Evolutionary conservation across 1,140 invertebrate species (phyloP).

Genomic region (Formica selysi): DNA sequence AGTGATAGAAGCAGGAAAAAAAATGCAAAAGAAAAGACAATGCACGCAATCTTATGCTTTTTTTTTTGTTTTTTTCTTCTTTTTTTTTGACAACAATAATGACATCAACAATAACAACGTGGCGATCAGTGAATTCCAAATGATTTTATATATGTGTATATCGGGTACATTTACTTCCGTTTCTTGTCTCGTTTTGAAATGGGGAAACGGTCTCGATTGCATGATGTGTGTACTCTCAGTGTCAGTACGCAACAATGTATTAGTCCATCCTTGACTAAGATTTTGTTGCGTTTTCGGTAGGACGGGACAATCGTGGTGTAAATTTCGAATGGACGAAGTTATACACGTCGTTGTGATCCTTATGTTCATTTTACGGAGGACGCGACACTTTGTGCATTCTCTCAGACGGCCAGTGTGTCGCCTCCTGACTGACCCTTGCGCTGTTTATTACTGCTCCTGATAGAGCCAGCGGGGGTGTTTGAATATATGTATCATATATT

Average conservation of each 20-base stretch:
- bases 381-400: conserved; percentile 72
- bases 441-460: conserved; percentile 81
- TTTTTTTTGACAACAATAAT: conserved; percentile 1
- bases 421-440: conserved; percentile 72
- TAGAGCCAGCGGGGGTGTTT: conserved; percentile 82
- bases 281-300: conserved; percentile 81
- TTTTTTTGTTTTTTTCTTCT: neutral
- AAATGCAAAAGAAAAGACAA: conserved; percentile 66
- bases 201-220: conserved; percentile 81
- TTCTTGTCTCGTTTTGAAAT: conserved; percentile 69
- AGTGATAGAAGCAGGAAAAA: conserved; percentile 65
- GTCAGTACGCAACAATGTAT: conserved; percentile 85
- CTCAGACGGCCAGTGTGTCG: conserved; percentile 61
- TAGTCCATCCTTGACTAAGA: conserved; percentile 84
- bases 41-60: conserved; percentile 68
- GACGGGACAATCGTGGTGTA: conserved; percentile 81
- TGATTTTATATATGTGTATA: conserved; percentile 84
- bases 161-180: conserved; percentile 80
- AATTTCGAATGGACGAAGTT: conserved; percentile 73
- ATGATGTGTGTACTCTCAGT: conserved; percentile 83
- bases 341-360: conserved; percentile 67
- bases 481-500: conserved; percentile 86
- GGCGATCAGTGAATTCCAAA: conserved; percentile 80
- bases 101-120: conserved; percentile 54
- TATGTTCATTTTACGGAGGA: conserved; percentile 72